Base-by-base conservation (phyloP, 2,113 vertebrate species). In the Glaucidium brasilianum region DNA sequence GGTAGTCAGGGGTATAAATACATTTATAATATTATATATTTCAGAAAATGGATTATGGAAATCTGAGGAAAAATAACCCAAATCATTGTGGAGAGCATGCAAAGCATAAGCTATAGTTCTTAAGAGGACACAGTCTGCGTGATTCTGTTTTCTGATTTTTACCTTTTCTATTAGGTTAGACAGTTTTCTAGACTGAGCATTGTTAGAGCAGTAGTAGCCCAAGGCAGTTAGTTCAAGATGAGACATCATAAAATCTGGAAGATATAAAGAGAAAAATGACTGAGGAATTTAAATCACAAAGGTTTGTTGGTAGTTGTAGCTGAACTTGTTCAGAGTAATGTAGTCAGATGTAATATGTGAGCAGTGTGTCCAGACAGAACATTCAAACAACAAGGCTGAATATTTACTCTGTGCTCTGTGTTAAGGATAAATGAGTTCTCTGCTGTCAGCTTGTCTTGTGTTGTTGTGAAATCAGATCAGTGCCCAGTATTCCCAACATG, bases 361-460 rank as follows among this genome's bases (percentile, higher is more conserved):
- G 52, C 35, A 75, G 62, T 29, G 45, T 69, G 84, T 80, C 91
- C 85, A 92, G 94, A 94, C 94, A 94, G 94, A 92, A 95, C 74
- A 74, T 11, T 92, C 96, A 97, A 95, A 94, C 92, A 97, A 94
- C 95, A 85, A 96, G 88, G 67, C 91, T 88, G 80, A 91, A 29
- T 96, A 91, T 97, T 97, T 97, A 96, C 69, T 93, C 79, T 94
- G 55, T 87, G 29, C 47, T 90, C 67, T 55, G 91, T 96, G 86
- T 91, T 68, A 96, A 85, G 82, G 87, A 96, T 87, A 96, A 97
- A 97, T 94, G 69, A 30, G 30, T 75, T 92, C 91, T 96, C 77
- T 93, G 82, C 86, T 94, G 91, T 92, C 89, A 90, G 39, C 26
- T 45, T 47, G 23, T 75, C 69, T 72, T 72, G 66, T 92, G 59